Conservation (phyloP, 2,113 vertebrate genomes). For the Dromiciops gliroides region DNA sequence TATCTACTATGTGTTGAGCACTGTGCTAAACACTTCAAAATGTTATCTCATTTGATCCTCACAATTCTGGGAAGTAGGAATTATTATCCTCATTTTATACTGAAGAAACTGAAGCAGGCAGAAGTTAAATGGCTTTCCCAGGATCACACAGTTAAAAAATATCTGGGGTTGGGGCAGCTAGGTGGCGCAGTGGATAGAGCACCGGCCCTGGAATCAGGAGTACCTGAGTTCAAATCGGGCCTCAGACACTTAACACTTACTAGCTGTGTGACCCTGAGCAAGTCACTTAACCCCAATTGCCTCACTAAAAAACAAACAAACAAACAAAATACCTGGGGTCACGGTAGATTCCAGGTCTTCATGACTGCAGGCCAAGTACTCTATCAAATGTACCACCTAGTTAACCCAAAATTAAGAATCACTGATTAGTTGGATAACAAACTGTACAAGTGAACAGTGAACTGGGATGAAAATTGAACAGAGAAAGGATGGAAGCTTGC, state of each 20-base stretch:
- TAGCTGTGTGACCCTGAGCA: too few relatives aligned
- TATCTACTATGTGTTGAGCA: background rate
- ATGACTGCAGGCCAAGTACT: background rate
- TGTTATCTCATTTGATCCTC: background rate
- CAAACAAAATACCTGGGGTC: too few relatives aligned
- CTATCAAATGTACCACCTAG: background rate
- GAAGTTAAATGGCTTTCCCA: background rate
- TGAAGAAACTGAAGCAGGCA: background rate
- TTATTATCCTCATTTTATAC: background rate
- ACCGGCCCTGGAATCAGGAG: too few relatives aligned
- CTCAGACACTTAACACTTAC: too few relatives aligned
- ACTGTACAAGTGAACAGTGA: background rate
- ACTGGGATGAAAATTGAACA: background rate
- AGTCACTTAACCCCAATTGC: too few relatives aligned
- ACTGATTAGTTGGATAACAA: background rate
- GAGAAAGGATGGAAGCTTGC: background rate
- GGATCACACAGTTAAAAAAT: background rate
- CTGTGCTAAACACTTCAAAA: background rate
- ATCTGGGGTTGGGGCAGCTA: too few relatives aligned
- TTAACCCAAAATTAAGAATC: background rate
- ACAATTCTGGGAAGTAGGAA: background rate
- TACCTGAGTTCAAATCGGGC: too few relatives aligned
- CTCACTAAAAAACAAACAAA: too few relatives aligned
- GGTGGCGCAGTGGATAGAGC: too few relatives aligned
- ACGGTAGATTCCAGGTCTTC: background rate